These are phyloP conservation scores for Temnothorax curvispinosus DNA, from an alignment of 1,140 invertebrate genomes.

Conservation along the genomic window DNA sequence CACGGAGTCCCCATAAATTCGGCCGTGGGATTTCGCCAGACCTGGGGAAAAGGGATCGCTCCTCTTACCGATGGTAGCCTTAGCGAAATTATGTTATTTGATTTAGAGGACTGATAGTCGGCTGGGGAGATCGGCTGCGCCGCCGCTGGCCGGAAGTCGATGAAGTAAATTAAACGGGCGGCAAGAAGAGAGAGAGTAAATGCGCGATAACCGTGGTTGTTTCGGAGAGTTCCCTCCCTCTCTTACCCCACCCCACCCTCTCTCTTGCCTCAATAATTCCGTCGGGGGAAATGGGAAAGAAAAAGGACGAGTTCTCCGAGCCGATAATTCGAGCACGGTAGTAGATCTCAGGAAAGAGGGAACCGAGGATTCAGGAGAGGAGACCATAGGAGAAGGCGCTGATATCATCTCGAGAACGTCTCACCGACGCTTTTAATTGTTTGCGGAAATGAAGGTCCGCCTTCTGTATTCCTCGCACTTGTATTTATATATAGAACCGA, in stretches of 20 bases:
- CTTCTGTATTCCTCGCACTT: background rate
- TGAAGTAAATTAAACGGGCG: conserved; percentile 65
- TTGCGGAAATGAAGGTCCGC: conserved; percentile 35
- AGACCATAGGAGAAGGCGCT: background rate
- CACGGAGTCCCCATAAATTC: conserved; percentile 46
- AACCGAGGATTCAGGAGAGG: conserved; percentile 12
- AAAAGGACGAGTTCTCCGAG: conserved; percentile 2
- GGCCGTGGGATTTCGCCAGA: conserved; percentile 30
- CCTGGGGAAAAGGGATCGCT: conserved; percentile 24
- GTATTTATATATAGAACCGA: conserved; percentile 2
- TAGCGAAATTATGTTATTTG: conserved; percentile 53
- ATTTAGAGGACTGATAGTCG: conserved; percentile 52
- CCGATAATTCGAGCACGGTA: conserved; percentile 37
- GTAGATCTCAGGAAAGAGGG: background rate
- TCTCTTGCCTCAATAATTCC: conserved; percentile 55
- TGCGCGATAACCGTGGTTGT: conserved; percentile 11
- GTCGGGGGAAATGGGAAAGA: conserved; percentile 29
- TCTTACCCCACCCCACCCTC: no score
- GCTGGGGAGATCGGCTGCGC: background rate
- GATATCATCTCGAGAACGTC: conserved; percentile 53
- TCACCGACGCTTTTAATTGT: conserved; percentile 41
- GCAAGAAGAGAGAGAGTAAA: conserved; percentile 16
- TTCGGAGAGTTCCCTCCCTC: background rate
- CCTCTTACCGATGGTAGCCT: conserved; percentile 22
- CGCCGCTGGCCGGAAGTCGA: background rate